Evolutionary conservation across 2,797 vertebrate species (phyloP), one percentile per base, ranked within the genome.

Genomic region (Kryptolebias ocellatus): DNA sequence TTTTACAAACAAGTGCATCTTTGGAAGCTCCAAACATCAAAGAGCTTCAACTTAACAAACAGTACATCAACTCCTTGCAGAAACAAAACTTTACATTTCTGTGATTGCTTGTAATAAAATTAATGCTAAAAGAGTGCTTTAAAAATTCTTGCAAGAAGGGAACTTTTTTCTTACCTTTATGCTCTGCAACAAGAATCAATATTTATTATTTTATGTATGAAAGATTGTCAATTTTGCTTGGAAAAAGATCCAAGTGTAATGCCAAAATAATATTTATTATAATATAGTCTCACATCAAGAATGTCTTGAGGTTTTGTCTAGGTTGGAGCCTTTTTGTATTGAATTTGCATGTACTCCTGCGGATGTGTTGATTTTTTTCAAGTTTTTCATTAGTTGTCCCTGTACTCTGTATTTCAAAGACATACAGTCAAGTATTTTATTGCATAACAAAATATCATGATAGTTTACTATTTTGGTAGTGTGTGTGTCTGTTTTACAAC

Each of bases 1-100:
- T 70, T 75, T 69, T 77, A 85, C 65, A 84, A 84, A 83, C 79
- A 87, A 81, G 51, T 55, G 64, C 50, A 79, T 78, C 56, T 57
- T 58, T 67, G 63, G 61, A 73, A 72, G 57, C 45, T 58, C 29
- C 1, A 78, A 28, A 60, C 42, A 76, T 76, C 75, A 76, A 78
- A 83, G 79, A 71, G 70, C 57, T 60, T 63, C 42, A 85, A 20
- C 29, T 55, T 72, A 67, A 59, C 71, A 74, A 24, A 24, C 20
- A 24, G 20, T 64, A 69, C 74, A 72, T 59, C 45, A 67, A 53
- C 54, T 24, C 60, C 70, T 64, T 60, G 60, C 57, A 60, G 71
- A 67, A 70, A 53, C 61, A 72, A 53, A 84, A 75, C n/a, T 27
- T 52, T 65, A 53, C 27, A 0, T 10, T 66, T 57, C n/a, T 64